These are phyloP conservation scores for Lophura swinhoii DNA, from an alignment of 2,797 vertebrate genomes.

Conservation along the genomic window DNA sequence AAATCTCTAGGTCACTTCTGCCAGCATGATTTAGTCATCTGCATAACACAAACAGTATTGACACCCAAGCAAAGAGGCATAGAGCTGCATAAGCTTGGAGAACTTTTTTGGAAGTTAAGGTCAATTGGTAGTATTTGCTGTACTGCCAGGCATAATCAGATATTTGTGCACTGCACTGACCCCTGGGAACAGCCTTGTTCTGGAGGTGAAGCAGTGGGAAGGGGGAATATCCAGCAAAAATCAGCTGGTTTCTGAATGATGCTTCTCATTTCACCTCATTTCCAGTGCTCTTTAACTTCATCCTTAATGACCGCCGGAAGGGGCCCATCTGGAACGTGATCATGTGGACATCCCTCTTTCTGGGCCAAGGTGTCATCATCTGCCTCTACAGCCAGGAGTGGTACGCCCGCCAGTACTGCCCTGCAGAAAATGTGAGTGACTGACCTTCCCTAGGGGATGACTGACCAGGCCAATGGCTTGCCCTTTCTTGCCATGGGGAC, in stretches of 20 bases:
- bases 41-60: rapidly evolving
- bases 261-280: neutral
- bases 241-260: neutral
- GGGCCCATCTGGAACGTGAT: constrained; percentile 95
- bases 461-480: rapidly evolving
- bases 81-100: neutral
- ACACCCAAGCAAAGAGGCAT: neutral
- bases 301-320: constrained; percentile 92
- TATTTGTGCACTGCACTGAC: neutral
- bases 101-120: neutral
- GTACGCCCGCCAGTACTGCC: constrained; percentile 93
- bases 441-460: neutral
- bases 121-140: neutral
- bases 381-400: constrained; percentile 98
- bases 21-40: neutral
- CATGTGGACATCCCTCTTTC: constrained; percentile 94
- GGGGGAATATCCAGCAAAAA: neutral
- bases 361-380: constrained; percentile 91
- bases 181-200: neutral
- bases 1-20: neutral
- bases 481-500: neutral
- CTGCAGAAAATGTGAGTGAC: constrained; percentile 86
- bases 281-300: constrained; percentile 94
- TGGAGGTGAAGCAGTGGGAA: neutral
- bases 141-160: neutral